Evolutionary conservation across 1,140 invertebrate genomes (phyloP).

Genomic region (Elymnias hypermnestra): DNA sequence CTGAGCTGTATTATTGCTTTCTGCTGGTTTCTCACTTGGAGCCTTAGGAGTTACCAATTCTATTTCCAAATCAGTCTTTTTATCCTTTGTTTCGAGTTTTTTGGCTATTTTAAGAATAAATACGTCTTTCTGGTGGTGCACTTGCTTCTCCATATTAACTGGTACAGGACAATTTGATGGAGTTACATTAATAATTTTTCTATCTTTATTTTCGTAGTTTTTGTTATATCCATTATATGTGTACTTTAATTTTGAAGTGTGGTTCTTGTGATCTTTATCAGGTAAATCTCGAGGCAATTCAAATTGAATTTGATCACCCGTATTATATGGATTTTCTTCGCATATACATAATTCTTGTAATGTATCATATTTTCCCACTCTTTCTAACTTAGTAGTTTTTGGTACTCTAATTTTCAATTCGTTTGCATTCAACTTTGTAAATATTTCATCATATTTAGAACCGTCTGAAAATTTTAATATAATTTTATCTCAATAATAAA

Average conservation of each 20-base stretch:
- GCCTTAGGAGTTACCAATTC: slow-evolving; percentile 60
- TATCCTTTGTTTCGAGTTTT: slow-evolving; percentile 62
- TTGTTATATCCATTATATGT: slow-evolving; percentile 40
- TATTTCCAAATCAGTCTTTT: slow-evolving; percentile 68
- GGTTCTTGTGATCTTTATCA: slow-evolving; percentile 33
- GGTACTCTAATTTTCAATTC: slow-evolving; percentile 64
- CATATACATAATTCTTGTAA: slow-evolving; percentile 60
- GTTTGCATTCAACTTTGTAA: slow-evolving; percentile 62
- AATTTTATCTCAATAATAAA: background rate
- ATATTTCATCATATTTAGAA: slow-evolving; percentile 60
- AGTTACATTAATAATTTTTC: slow-evolving; percentile 57
- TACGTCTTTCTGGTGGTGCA: slow-evolving; percentile 56
- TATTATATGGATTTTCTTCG: slow-evolving; percentile 48
- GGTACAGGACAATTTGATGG: slow-evolving; percentile 53
- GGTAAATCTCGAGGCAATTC: slow-evolving; percentile 44
- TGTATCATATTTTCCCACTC: slow-evolving; percentile 52
- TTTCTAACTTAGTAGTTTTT: slow-evolving; percentile 51
- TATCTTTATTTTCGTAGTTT: slow-evolving; percentile 36
- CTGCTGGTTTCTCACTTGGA: slow-evolving; percentile 26
- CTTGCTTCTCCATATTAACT: slow-evolving; percentile 49
- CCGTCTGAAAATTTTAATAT: slow-evolving; percentile 34
- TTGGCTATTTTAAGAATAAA: slow-evolving; percentile 69
- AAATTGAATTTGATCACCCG: slow-evolving; percentile 63
- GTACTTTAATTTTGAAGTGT: slow-evolving; percentile 59
- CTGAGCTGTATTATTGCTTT: slow-evolving; percentile 37